Conservation (phyloP, 2,888 invertebrate species). For the Nyleta sp. region DNA sequence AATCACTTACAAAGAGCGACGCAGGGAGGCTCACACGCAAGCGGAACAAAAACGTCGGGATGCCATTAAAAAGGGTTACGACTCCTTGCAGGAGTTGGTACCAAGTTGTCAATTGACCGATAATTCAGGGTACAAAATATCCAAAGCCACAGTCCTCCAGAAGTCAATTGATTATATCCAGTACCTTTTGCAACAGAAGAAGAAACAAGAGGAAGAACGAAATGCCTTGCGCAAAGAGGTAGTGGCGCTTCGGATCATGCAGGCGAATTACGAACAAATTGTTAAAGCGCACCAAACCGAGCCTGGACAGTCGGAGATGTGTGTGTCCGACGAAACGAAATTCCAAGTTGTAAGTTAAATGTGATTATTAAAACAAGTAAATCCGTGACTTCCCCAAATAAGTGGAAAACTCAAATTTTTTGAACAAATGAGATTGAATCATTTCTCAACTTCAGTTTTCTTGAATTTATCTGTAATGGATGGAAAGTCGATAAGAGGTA, state of each 20-base stretch:
- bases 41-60: slow-evolving; percentile 98
- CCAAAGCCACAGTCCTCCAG: slow-evolving; percentile 97
- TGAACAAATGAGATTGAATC: too few relatives aligned
- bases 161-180: slow-evolving; percentile 97
- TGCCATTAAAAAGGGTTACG: slow-evolving; percentile 98
- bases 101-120: slow-evolving; percentile 97
- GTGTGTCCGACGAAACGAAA: slow-evolving; percentile 97
- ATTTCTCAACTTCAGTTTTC: too few relatives aligned
- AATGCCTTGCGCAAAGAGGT: slow-evolving; percentile 95
- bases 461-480: too few relatives aligned
- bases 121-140: slow-evolving; percentile 95
- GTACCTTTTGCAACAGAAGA: slow-evolving; percentile 94
- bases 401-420: too few relatives aligned
- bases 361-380: too few relatives aligned
- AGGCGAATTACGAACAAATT: slow-evolving; percentile 97
- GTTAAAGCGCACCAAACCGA: slow-evolving; percentile 97
- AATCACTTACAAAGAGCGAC: slow-evolving; percentile 95
- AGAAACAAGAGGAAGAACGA: slow-evolving; percentile 97
- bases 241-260: slow-evolving; percentile 93
- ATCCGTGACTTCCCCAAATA: too few relatives aligned
- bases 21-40: slow-evolving; percentile 97
- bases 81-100: slow-evolving; percentile 95
- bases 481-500: too few relatives aligned
- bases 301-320: slow-evolving; percentile 93
- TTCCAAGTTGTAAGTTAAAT: slow-evolving; percentile 96